A percentile compares a stretch with the other conserved stretches of the same genome.
Evolutionary conservation across 2,888 invertebrate genomes (phyloP).

Genomic region (Anoncus sp.): DNA sequence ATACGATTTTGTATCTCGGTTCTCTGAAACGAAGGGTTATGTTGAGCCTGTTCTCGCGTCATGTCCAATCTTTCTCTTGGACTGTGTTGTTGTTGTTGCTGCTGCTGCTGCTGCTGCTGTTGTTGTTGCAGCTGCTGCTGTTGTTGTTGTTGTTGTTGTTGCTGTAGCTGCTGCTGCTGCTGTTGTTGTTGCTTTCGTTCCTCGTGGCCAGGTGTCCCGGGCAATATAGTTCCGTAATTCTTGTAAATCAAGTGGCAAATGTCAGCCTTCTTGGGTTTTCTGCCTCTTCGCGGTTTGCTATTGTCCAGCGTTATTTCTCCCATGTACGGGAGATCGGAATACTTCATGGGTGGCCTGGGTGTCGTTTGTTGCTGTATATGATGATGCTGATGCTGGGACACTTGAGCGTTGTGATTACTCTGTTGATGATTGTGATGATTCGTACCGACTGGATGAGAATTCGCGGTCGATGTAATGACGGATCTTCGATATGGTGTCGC

Average conservation of each 20-base stretch:
- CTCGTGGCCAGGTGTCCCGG: conserved; percentile 88
- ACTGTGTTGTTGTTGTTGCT: conserved; percentile 30
- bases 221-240: conserved; percentile 94
- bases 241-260: conserved; percentile 96
- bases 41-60: conserved; percentile 67
- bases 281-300: conserved; percentile 92
- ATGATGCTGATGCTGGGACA: conserved; percentile 60
- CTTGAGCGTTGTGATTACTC: conserved; percentile 29
- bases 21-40: conserved; percentile 83
- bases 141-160: conserved; percentile 25
- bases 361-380: conserved; percentile 65
- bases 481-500: conserved; percentile 72
- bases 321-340: conserved; percentile 95
- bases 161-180: conserved; percentile 34
- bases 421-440: conserved; percentile 46
- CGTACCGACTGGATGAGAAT: conserved; percentile 53
- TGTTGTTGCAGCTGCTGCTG: conserved; percentile 64
- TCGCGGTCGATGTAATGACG: conserved; percentile 79
- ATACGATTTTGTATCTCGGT: conserved; percentile 89
- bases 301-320: conserved; percentile 96
- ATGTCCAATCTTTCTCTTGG: conserved; percentile 71
- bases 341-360: conserved; percentile 85
- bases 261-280: conserved; percentile 96
- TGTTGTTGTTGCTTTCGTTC: conserved; percentile 73
- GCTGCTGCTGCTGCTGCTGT: conserved; percentile 61